These are phyloP conservation scores for Oplegnathus fasciatus DNA, from an alignment of 2,113 vertebrate species.

Conservation along the genomic window DNA sequence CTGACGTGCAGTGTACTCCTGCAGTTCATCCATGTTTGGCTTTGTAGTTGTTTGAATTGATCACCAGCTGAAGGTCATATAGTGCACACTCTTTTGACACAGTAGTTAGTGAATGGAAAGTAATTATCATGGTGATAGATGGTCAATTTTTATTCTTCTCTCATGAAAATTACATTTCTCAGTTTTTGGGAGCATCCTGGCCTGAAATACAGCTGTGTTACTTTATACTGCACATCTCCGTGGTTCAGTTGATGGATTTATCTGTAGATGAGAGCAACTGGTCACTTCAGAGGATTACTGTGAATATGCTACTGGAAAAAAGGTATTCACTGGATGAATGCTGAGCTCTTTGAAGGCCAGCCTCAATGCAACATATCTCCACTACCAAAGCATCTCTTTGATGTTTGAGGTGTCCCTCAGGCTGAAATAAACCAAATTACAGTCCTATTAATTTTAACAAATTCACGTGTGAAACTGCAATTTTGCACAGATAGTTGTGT, in stretches of 20 bases:
- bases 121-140: not conserved
- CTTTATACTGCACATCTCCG: slow-evolving; percentile 46
- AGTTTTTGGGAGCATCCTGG: not conserved
- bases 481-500: not conserved
- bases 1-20: not conserved
- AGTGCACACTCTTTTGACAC: not conserved
- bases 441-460: slow-evolving; percentile 15
- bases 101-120: too few relatives aligned
- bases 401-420: slow-evolving; percentile 66
- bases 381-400: slow-evolving; percentile 80
- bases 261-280: slow-evolving; percentile 76
- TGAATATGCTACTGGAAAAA: slow-evolving; percentile 69
- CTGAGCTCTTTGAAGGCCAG: slow-evolving; percentile 81
- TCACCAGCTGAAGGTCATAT: not conserved
- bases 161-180: not conserved
- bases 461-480: slow-evolving; percentile 1
- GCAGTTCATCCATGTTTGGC: not conserved
- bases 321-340: slow-evolving; percentile 70
- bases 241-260: slow-evolving; percentile 51
- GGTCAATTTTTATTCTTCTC: not conserved
- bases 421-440: slow-evolving; percentile 60
- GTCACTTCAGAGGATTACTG: slow-evolving; percentile 77
- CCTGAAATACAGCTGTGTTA: slow-evolving; percentile 36
- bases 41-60: not conserved
- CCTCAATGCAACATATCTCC: slow-evolving; percentile 76